These are phyloP conservation scores for Rhamnusium bicolor DNA, from an alignment of 2,888 invertebrate species.

Conservation along the genomic window DNA sequence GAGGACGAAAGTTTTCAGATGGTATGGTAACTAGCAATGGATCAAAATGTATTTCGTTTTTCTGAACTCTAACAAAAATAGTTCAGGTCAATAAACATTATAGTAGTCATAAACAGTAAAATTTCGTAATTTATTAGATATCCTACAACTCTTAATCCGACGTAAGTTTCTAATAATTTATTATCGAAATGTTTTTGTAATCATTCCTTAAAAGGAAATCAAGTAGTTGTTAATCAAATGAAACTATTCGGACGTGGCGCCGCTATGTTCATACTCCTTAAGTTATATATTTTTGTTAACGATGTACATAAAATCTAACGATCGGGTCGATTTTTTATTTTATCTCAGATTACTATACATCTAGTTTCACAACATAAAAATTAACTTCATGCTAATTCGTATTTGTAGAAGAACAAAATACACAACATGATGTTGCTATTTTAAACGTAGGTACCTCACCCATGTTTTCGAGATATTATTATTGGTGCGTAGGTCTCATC, in stretches of 20 bases:
- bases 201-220: neutral
- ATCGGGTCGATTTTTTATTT: neutral
- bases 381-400: conserved; percentile 6
- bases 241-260: conserved; percentile 5
- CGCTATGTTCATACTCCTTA: neutral
- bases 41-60: neutral
- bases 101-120: neutral
- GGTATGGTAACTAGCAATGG: neutral
- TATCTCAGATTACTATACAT: neutral
- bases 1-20: neutral
- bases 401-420: conserved; percentile 22
- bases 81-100: neutral
- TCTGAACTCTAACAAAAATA: neutral
- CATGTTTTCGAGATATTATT: conserved; percentile 4
- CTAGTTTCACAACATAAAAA: neutral
- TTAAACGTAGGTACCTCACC: conserved; percentile 2
- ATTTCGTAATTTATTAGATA: neutral
- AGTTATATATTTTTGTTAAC: neutral
- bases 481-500: conserved; percentile 13
- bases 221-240: neutral
- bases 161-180: conserved; percentile 14
- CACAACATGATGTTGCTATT: conserved; percentile 7
- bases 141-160: neutral
- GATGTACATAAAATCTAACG: neutral
- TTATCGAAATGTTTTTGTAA: conserved; percentile 9